These are phyloP conservation scores for Osmoderma eremita DNA, from an alignment of 2,888 invertebrate genomes.

Conservation along the genomic window DNA sequence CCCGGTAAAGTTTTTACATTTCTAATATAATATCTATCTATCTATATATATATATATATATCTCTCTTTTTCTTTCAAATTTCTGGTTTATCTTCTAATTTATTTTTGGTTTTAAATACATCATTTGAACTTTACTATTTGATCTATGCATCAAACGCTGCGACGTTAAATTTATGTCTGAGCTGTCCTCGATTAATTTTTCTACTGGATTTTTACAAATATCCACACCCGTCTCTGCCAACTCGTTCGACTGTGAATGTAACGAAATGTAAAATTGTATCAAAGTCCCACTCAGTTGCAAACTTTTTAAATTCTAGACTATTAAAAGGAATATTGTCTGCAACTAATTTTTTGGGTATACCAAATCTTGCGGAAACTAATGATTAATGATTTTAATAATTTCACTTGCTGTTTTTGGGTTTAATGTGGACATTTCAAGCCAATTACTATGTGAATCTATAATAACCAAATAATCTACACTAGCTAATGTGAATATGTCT, in stretches of 20 bases:
- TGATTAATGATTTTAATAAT: constrained; percentile 3
- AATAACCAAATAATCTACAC: constrained; percentile 1
- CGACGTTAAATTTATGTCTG: too few species aligned
- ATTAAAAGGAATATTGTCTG: constrained; percentile 2
- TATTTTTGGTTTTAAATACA: too few species aligned
- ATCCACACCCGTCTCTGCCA: background rate
- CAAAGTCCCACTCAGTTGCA: constrained; percentile 1
- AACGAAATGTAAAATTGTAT: background rate
- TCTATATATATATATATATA: too few species aligned
- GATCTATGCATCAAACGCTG: too few species aligned
- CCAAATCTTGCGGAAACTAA: constrained; percentile 10
- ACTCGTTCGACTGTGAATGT: constrained; percentile 1
- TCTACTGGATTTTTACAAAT: background rate
- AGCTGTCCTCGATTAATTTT: too few species aligned
- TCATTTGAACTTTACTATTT: too few species aligned
- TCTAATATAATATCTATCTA: too few species aligned
- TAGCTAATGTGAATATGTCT: constrained; percentile 41
- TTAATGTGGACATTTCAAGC: constrained; percentile 2
- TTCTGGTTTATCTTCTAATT: too few species aligned
- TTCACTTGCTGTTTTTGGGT: background rate
- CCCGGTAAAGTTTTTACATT: too few species aligned
- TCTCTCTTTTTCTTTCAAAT: too few species aligned
- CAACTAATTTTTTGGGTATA: constrained; percentile 1
- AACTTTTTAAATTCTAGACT: background rate
- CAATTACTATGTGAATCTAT: constrained; percentile 3